Evolutionary conservation across 2,888 invertebrate species (phyloP).

Genomic region (Spisula solida): DNA sequence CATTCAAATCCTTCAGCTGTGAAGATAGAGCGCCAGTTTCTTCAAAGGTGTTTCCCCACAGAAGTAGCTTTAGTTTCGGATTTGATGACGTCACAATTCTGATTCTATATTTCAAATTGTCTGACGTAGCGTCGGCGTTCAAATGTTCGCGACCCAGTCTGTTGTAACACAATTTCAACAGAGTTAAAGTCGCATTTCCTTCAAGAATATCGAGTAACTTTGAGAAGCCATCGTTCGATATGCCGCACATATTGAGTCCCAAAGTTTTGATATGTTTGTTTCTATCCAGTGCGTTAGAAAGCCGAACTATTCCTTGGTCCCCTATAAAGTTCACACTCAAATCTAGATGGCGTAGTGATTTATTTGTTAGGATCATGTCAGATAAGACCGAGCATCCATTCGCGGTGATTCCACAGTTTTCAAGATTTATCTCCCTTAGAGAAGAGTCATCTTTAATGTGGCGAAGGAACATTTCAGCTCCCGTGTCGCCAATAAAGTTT

Average conservation of each 20-base stretch:
- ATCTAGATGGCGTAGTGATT: constrained; percentile 81
- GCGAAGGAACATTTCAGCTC: constrained; percentile 81
- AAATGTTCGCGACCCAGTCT: constrained; percentile 81
- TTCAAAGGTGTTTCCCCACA: constrained; percentile 86
- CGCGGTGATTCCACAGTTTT: constrained; percentile 84
- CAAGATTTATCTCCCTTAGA: constrained; percentile 83
- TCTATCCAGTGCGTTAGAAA: constrained; percentile 83
- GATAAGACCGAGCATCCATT: constrained; percentile 81
- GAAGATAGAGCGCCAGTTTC: constrained; percentile 64
- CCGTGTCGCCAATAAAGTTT: constrained; percentile 83
- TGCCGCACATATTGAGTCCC: constrained; percentile 86
- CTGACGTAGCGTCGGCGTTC: constrained; percentile 80
- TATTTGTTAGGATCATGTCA: constrained; percentile 82
- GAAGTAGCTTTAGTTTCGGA: constrained; percentile 84
- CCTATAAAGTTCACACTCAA: constrained; percentile 84
- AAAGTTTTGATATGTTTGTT: constrained; percentile 81
- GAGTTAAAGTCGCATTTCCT: constrained; percentile 81
- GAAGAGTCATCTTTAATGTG: constrained; percentile 81
- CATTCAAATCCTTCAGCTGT: constrained; percentile 33
- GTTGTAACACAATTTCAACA: constrained; percentile 86
- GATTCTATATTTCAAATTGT: constrained; percentile 83
- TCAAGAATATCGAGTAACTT: constrained; percentile 83
- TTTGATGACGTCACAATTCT: constrained; percentile 84
- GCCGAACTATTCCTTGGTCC: constrained; percentile 81
- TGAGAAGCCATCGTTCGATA: constrained; percentile 85